A percentile compares a stretch with the other conserved stretches of the same genome.
Evolutionary conservation across 2,113 vertebrate genomes (phyloP).

Genomic region (Microtus oregoni): DNA sequence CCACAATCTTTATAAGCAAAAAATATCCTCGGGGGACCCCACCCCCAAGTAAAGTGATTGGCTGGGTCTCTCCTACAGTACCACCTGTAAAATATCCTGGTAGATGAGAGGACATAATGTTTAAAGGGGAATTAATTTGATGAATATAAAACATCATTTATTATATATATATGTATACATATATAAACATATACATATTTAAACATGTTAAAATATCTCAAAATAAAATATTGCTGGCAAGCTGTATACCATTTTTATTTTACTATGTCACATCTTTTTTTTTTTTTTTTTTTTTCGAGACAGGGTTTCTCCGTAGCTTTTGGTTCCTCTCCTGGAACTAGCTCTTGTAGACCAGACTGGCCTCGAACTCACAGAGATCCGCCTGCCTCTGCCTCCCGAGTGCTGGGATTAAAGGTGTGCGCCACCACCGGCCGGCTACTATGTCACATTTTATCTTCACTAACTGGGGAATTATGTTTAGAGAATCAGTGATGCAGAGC

Average conservation of each 20-base stretch:
- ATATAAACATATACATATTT: slow-evolving; percentile 14
- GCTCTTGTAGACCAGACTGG: too few species aligned
- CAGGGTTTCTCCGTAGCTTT: too few species aligned
- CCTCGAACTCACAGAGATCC: too few species aligned
- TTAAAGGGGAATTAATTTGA: slow-evolving; percentile 50
- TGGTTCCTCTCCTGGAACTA: too few species aligned
- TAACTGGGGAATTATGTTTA: slow-evolving; percentile 31
- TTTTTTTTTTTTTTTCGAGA: too few species aligned
- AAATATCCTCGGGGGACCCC: too few species aligned
- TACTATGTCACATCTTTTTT: neutral
- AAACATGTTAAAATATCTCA: neutral
- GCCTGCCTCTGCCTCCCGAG: too few species aligned
- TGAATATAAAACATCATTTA: slow-evolving; percentile 24
- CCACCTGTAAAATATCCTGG: slow-evolving; percentile 37
- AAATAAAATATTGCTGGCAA: slow-evolving; percentile 42
- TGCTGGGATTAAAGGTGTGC: too few species aligned
- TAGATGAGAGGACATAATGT: neutral
- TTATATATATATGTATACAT: neutral
- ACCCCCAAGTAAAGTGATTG: too few species aligned
- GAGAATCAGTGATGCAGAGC: neutral
- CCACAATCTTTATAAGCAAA: too few species aligned
- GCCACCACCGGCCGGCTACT: neutral
- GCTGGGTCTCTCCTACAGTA: neutral
- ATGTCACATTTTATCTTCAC: slow-evolving; percentile 8
- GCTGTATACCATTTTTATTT: slow-evolving; percentile 35